phyloP scores from a whole-genome alignment of 2,797 vertebrate species.

The Pteronotus mesoamericanus region DNA sequence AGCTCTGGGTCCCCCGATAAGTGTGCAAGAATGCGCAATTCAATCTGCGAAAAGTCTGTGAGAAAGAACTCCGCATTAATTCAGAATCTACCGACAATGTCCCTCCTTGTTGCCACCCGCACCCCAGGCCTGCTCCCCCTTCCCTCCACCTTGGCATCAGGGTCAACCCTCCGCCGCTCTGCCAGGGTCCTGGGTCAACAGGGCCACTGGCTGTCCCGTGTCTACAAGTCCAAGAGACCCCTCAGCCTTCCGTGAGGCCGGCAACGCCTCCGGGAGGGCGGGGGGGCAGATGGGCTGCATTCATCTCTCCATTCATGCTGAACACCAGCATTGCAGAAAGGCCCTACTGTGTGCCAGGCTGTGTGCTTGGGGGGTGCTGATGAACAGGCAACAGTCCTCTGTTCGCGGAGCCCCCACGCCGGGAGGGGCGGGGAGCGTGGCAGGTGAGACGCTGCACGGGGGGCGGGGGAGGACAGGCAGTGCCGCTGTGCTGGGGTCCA shows the following conservation, averaged over 20 bases:
- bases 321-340: background rate
- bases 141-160: too few species aligned
- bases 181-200: background rate
- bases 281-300: too few species aligned
- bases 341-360: background rate
- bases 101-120: background rate
- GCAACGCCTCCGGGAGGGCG: background rate
- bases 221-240: background rate
- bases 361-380: background rate
- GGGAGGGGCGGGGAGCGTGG: background rate
- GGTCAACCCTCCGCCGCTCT: background rate
- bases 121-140: background rate
- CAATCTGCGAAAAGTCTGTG: constrained; percentile 95
- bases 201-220: background rate
- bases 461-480: background rate
- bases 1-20: constrained; percentile 93
- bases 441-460: background rate
- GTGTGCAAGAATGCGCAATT: constrained; percentile 93
- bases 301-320: background rate
- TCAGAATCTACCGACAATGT: background rate
- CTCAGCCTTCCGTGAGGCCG: background rate
- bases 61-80: background rate
- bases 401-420: background rate
- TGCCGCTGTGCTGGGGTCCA: background rate
- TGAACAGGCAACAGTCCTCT: background rate